Conservation (phyloP, 2,888 invertebrate genomes). For the Pristionchus arcanus region DNA sequence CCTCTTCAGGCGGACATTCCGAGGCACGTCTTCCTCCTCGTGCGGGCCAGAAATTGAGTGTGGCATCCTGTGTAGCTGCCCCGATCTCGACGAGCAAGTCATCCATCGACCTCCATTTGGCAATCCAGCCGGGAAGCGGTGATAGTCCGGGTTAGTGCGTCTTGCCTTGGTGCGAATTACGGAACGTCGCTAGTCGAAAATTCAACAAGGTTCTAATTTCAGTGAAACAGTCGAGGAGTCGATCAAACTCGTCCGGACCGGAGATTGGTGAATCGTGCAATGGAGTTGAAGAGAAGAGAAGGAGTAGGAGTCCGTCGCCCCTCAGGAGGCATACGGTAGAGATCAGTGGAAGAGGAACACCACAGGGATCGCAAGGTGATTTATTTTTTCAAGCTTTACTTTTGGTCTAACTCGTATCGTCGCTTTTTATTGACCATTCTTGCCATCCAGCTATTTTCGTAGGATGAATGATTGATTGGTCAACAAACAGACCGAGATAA, state of each 20-base stretch:
- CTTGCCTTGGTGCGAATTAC: neutral
- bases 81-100: constrained; percentile 66
- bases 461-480: neutral
- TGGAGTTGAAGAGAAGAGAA: constrained; percentile 7
- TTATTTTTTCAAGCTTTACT: neutral
- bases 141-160: constrained; percentile 41
- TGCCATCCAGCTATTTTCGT: too few species aligned
- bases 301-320: constrained; percentile 53
- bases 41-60: constrained; percentile 58
- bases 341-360: constrained; percentile 42
- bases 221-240: constrained; percentile 57
- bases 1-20: neutral
- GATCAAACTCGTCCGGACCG: constrained; percentile 69
- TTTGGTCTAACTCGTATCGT: neutral
- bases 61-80: constrained; percentile 65
- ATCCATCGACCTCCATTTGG: constrained; percentile 66
- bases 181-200: neutral
- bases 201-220: neutral
- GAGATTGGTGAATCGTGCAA: constrained; percentile 60
- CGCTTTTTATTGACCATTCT: neutral
- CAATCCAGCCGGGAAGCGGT: constrained; percentile 6
- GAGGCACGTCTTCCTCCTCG: constrained; percentile 49
- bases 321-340: constrained; percentile 50
- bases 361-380: neutral
- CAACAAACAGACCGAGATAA: too few species aligned